Conservation (phyloP, 2,113 vertebrate genomes). For the Apodemus speciosus region DNA sequence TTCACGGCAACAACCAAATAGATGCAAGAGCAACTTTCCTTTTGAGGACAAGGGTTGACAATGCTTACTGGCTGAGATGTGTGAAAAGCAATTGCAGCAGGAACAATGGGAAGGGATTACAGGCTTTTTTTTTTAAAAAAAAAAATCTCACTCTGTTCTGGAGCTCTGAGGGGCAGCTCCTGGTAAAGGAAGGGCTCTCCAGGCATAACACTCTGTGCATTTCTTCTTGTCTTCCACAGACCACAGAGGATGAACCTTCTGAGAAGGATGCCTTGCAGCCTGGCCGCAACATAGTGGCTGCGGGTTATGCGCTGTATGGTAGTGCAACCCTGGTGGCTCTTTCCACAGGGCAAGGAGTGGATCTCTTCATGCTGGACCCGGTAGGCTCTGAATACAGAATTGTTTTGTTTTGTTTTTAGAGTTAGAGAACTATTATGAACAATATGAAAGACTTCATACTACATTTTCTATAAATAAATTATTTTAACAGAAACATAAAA, state of each 20-base stretch:
- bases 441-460: not conserved
- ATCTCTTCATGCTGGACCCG: constrained; percentile 97
- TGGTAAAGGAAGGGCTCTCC: not conserved
- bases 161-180: not conserved
- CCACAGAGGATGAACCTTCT: constrained; percentile 87
- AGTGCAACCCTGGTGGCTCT: constrained; percentile 95
- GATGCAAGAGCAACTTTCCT: not conserved
- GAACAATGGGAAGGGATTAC: no score
- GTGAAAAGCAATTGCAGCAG: not conserved
- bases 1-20: not conserved
- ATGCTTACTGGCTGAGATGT: not conserved
- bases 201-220: not conserved
- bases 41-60: not conserved
- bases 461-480: not conserved
- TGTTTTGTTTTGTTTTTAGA: not conserved
- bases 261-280: constrained; percentile 93
- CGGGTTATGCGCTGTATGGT: constrained; percentile 96
- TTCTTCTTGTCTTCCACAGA: constrained; percentile 76
- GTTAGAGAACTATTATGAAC: not conserved
- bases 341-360: constrained; percentile 94
- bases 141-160: not conserved
- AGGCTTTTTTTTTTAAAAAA: no score
- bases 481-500: not conserved
- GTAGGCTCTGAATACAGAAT: constrained; percentile 82
- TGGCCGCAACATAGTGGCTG: constrained; percentile 92